Base-by-base conservation (phyloP, 2,113 vertebrate genomes). In the Chlamydotis undulata region DNA sequence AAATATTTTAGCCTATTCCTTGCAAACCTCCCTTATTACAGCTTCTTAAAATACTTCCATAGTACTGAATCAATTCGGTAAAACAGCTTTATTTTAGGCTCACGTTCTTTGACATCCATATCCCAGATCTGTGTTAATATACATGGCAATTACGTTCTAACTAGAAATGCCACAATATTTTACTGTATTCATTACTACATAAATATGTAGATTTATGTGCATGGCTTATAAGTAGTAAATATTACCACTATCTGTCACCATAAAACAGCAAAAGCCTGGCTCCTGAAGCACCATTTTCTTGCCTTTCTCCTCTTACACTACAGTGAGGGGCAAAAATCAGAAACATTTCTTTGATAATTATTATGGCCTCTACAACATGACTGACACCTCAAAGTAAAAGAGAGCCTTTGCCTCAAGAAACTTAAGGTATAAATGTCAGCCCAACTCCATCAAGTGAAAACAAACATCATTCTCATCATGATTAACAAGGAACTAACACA, bases 151-250 rank as follows among this genome's bases (percentile, higher is more conserved):
- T 95, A 85, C 25, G 41, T 85, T 93, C 57, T 55, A 96, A 93
- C 77, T 79, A 76, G 78, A 91, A 91, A 93, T 81, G 76, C 83
- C 79, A 94, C 71, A 94, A 90, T 93, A 94, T 95, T 96, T 94
- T 83, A 86, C 91, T 87, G 79, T 28, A 83, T 87, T 87, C 80
- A 82, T 84, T 91, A 89, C 81, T 71, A 80, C 60, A 83, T 93
- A 95, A 93, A 91, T 92, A 94, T 71, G 89, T 74, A 96, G 80
- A 93, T 95, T 92, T 90, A 91, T 79, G 69, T 89, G 83, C 77
- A 75, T 78, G 70, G 89, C 53, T 92, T 49, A 4, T 60, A 87
- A 82, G 61, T 29, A 78, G 90, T 88, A 97, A 96, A 96, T 95
- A 94, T 81, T 95, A 63, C 89, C 56, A 52, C 82, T 81, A 79